Evolutionary conservation across 2,113 vertebrate genomes (phyloP).

Genomic region (Campylorhamphus procurvoides): DNA sequence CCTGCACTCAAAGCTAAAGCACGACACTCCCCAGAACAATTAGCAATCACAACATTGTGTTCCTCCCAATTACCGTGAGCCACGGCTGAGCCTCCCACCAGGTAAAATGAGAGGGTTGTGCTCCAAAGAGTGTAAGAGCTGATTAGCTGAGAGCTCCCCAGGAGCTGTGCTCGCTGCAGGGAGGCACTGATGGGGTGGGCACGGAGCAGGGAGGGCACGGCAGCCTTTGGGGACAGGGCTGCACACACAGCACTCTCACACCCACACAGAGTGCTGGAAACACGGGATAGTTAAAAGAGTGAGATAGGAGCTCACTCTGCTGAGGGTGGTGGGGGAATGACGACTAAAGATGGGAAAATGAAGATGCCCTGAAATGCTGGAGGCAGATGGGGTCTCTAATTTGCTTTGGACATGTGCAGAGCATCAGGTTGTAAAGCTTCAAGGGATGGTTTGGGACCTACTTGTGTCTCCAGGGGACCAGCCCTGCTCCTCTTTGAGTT

Average conservation of each 20-base stretch:
- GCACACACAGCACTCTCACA: neutral
- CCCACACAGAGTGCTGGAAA: rapidly evolving
- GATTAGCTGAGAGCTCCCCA: conserved; percentile 3
- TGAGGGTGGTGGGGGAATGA: rapidly evolving
- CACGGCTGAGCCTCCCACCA: conserved; percentile 11
- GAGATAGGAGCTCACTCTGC: neutral
- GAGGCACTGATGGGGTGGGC: rapidly evolving
- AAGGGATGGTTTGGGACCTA: neutral
- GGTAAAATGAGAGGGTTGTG: conserved; percentile 23
- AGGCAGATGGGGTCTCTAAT: rapidly evolving
- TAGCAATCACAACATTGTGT: neutral
- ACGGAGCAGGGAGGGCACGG: neutral
- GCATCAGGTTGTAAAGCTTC: neutral
- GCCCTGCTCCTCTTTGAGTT: neutral
- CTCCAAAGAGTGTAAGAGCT: neutral
- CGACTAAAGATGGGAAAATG: neutral
- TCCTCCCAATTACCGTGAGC: neutral
- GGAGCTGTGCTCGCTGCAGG: neutral
- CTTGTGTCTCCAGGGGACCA: neutral
- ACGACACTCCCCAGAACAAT: neutral
- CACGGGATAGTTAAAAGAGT: neutral
- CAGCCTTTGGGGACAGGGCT: neutral
- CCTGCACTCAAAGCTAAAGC: neutral
- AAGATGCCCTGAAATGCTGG: neutral
- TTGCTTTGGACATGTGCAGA: neutral